phyloP scores from a whole-genome alignment of 2,888 invertebrate species.

The Yponomeuta cagnagella region DNA sequence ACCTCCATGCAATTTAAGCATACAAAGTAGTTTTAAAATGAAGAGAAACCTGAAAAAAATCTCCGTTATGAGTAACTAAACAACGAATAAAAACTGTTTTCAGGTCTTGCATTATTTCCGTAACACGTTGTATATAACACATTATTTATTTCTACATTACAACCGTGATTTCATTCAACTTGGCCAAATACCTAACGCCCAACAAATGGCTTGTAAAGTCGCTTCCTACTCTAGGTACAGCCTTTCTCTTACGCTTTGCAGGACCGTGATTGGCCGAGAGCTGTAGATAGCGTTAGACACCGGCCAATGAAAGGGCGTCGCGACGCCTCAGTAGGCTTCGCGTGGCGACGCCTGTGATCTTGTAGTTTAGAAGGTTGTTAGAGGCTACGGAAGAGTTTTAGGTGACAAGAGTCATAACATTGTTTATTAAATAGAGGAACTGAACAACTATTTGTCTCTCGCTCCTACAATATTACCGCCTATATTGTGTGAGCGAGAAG shows the following conservation, averaged over 20 bases:
- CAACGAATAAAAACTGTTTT: too few relatives aligned
- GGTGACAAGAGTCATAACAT: not conserved
- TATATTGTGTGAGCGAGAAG: not conserved
- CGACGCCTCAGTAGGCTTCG: slow-evolving; percentile 52
- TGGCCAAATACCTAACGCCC: slow-evolving; percentile 26
- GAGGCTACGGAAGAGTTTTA: not conserved
- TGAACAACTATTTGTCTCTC: too few relatives aligned
- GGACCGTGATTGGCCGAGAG: slow-evolving; percentile 55
- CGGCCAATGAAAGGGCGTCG: slow-evolving; percentile 39
- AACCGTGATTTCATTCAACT: not conserved
- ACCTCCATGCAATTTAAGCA: too few relatives aligned
- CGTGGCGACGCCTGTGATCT: slow-evolving; percentile 42
- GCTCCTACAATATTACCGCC: too few relatives aligned
- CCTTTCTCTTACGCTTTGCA: slow-evolving; percentile 27
- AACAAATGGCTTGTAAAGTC: slow-evolving; percentile 29
- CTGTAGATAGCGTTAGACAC: slow-evolving; percentile 27
- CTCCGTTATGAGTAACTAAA: too few relatives aligned
- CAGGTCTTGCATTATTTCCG: too few relatives aligned
- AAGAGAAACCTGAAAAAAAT: too few relatives aligned
- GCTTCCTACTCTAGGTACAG: slow-evolving; percentile 43
- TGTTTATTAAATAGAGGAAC: too few relatives aligned
- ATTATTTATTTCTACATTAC: too few relatives aligned
- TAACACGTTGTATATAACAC: too few relatives aligned
- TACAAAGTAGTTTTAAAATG: too few relatives aligned
- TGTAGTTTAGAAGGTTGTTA: slow-evolving; percentile 15